Evolutionary conservation across 2,797 vertebrate species (phyloP), one percentile per base, ranked within the genome.

Genomic region (Clangula hyemalis): DNA sequence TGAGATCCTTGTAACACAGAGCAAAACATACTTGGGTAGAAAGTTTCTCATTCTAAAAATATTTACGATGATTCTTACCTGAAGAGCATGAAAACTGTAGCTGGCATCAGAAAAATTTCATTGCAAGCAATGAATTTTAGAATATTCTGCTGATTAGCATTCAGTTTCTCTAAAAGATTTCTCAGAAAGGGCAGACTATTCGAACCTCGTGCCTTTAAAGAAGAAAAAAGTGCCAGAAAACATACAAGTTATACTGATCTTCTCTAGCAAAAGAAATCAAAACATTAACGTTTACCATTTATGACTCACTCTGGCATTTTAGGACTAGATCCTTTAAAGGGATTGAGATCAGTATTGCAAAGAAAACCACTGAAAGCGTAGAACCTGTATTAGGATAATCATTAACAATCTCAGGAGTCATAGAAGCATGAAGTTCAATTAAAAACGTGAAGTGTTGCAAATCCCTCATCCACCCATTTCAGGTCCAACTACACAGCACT

Each of bases 51-150:
- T 65, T 74, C 34, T 69, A 54, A 85, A 87, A 83, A 53, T 53
- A 88, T 25, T 85, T 71, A 69, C 30, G 1, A 8, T 51, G 78
- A 85, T 88, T 95, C 97, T 97, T 98, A 98, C 98, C 98, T 98
- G 98, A 99, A 99, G 30, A 99, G 98, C 99, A 99, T 99, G 95
- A 99, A 99, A 90, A 99, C 98, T 14, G 99, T 99, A 80, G 99
- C 99, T 61, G 99, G 99, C 99, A 99, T 99, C 97, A 99, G 97
- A 96, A 99, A 99, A 93, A 99, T 99, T 98, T 99, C 99, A 96
- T 99, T 99, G 96, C 99, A 99, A 96, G 99, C 99, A 53, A 99
- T 99, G 95, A 99, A 99, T 98, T 99, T 99, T 64, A 99, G 97
- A 96, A 99, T 99, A 97, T 99, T 99, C 97, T 99, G 99, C 97